Evolutionary conservation across 2,888 invertebrate species (phyloP), one percentile per base, ranked within the genome.

Genomic region (Andrena bicolor): DNA sequence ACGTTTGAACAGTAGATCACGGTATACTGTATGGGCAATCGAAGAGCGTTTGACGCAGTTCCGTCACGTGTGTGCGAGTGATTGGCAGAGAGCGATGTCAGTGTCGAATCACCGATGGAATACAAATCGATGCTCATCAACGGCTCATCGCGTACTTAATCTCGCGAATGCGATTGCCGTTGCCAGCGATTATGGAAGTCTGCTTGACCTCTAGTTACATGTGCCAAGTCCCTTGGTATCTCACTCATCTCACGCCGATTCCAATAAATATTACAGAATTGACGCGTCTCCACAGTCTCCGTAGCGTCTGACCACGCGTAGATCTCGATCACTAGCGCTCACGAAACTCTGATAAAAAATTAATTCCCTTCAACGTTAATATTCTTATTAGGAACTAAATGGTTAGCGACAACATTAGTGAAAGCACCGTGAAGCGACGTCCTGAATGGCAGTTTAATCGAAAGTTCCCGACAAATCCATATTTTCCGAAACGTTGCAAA

Each of bases 51-150:
- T 35, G 78, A 56, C 61, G 53, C 49, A 30, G 71, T 76, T 72
- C 80, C 70, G 66, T 13, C n/a, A 53, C 60, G 56, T 63, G 76
- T 84, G 41, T 74, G 71, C 61, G 41, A 49, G 66, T 83, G 84
- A 83, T 84, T 84, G 83, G 78, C 77, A 80, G 80, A 78, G 83
- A 84, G 80, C 69, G 77, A 83, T 73, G 75, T 58, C 63, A 71
- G 75, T 68, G 75, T 77, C 74, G 69, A 76, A 76, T 84, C 83
- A 64, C 56, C 72, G 69, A 58, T 75, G 48, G 75, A 75, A 74
- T 84, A 80, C 84, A 78, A 83, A 84, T 84, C 83, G 80, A 80
- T 75, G 60, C 69, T 78, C 80, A 77, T 83, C 72, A 80, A 68
- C 71, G 68, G 83, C 73, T 77, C 77, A 68, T 74, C 77, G 80